Conservation (phyloP, 1,140 invertebrate genomes). For the Philotrypesis tridentata region DNA sequence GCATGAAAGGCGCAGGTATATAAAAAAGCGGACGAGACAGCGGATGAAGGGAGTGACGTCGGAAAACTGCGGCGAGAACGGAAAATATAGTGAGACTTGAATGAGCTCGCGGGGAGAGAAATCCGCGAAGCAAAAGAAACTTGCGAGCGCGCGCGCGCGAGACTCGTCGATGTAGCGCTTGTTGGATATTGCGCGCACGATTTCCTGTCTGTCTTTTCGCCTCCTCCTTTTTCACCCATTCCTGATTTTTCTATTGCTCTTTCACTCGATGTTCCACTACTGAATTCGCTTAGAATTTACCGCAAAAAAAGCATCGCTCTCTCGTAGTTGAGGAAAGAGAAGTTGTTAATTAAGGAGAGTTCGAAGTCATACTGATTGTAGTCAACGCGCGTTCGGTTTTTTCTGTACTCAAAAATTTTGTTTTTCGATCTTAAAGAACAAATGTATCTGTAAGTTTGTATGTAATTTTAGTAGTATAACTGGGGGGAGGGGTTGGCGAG, state of each 20-base stretch:
- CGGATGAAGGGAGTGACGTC: background rate
- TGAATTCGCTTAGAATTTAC: background rate
- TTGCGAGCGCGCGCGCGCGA: background rate
- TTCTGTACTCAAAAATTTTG: no score
- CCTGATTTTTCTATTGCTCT: slow-evolving; percentile 46
- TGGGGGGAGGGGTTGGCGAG: no score
- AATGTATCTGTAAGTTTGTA: no score
- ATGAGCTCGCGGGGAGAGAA: slow-evolving; percentile 15
- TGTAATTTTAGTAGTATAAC: no score
- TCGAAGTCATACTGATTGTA: no score
- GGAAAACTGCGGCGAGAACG: background rate
- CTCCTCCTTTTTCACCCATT: slow-evolving; percentile 52
- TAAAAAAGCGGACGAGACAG: background rate
- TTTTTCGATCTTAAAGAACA: no score
- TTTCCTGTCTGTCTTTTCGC: slow-evolving; percentile 55
- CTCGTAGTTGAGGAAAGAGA: background rate
- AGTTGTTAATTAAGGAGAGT: background rate
- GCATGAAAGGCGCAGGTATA: no score
- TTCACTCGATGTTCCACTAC: slow-evolving; percentile 43
- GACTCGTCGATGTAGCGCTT: slow-evolving; percentile 52
- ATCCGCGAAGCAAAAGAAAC: slow-evolving; percentile 4
- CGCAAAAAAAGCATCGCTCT: no score
- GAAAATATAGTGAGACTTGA: background rate
- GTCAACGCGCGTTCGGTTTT: no score
- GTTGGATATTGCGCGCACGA: slow-evolving; percentile 64